phyloP scores from a whole-genome alignment of 2,888 invertebrate genomes.

The Parasteatoda lunata region DNA sequence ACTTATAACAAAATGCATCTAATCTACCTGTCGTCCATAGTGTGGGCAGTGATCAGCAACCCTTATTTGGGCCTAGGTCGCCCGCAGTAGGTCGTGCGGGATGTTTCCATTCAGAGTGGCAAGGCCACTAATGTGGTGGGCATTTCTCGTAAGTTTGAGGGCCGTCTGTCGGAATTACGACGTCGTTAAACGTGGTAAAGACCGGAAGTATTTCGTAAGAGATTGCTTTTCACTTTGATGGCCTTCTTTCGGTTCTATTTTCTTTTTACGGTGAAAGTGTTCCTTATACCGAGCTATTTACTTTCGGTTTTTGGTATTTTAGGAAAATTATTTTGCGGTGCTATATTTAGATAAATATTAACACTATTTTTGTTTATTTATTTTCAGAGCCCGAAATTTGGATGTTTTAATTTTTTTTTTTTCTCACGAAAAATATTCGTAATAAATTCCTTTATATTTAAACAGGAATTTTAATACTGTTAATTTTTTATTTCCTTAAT shows the following conservation, averaged over 20 bases:
- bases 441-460: too few species aligned
- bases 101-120: background rate
- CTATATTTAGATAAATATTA: too few species aligned
- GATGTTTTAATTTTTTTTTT: too few species aligned
- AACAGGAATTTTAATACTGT: too few species aligned
- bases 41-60: conserved; percentile 29
- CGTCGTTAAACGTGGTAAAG: background rate
- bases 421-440: too few species aligned
- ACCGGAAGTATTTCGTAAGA: conserved; percentile 2
- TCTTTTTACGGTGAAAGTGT: too few species aligned
- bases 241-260: background rate
- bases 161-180: background rate
- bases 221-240: background rate
- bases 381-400: too few species aligned
- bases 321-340: too few species aligned
- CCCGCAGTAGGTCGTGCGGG: conserved; percentile 30
- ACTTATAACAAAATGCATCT: background rate
- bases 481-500: too few species aligned
- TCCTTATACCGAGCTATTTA: too few species aligned
- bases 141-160: background rate
- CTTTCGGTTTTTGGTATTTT: too few species aligned
- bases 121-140: conserved; percentile 4
- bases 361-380: too few species aligned
- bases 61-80: conserved; percentile 50
- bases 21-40: background rate